Percentiles rank a stretch among this genome's conserved stretches.
Conservation (phyloP, 2,888 invertebrate species). For the Lordiphosa fenestrarum region DNA sequence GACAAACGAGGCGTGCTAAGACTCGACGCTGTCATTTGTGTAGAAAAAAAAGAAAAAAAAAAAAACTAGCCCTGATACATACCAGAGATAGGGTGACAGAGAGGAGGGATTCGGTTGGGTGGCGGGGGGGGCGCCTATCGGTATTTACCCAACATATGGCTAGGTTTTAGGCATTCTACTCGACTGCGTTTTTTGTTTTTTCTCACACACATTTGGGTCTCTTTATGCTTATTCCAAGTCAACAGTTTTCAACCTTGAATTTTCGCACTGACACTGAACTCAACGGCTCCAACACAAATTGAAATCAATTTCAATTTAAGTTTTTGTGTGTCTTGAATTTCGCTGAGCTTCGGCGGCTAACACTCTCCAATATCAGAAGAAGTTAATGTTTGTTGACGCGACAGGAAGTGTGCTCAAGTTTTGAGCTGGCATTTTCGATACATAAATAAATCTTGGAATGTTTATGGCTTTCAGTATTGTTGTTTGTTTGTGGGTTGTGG, state of each 20-base stretch:
- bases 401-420: constrained; percentile 53
- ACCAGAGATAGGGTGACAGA: neutral
- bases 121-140: constrained; percentile 19
- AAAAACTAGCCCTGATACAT: constrained; percentile 33
- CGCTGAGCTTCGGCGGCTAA: too few relatives aligned
- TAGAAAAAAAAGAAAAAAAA: constrained; percentile 7
- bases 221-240: constrained; percentile 15
- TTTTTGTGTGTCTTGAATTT: constrained; percentile 33
- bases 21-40: constrained; percentile 8
- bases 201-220: constrained; percentile 24
- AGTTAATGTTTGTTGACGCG: constrained; percentile 1
- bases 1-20: constrained; percentile 26
- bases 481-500: constrained; percentile 3
- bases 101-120: neutral
- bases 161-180: constrained; percentile 31
- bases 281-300: constrained; percentile 46
- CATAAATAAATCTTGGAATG: constrained; percentile 50
- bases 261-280: constrained; percentile 68
- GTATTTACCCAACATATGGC: constrained; percentile 62
- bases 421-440: constrained; percentile 41
- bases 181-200: constrained; percentile 27
- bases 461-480: constrained; percentile 43
- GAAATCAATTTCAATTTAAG: constrained; percentile 71
- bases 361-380: neutral
- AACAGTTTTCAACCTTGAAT: constrained; percentile 57